Conservation (phyloP, 2,113 vertebrate species). For the Mastomys natalensis region DNA sequence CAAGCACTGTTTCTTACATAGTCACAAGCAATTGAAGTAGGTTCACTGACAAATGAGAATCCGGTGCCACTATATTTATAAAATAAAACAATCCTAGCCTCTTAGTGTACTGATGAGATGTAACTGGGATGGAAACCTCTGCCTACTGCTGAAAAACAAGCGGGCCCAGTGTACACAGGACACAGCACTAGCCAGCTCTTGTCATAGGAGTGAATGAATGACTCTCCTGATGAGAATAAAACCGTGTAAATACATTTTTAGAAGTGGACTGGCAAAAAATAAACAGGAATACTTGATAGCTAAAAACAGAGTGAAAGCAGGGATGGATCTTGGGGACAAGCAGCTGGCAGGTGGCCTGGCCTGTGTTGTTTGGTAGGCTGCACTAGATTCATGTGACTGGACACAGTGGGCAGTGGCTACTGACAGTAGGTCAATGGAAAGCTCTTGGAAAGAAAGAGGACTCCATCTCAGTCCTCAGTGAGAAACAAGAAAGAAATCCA, state of each 20-base stretch:
- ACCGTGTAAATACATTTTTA: neutral
- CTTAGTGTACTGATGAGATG: neutral
- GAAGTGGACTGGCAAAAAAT: neutral
- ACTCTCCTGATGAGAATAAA: neutral
- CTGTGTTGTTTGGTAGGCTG: neutral
- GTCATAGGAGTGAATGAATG: neutral
- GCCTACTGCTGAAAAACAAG: neutral
- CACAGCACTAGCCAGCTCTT: neutral
- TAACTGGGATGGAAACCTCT: neutral
- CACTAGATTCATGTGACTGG: neutral
- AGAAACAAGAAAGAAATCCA: neutral
- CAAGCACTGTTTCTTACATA: neutral
- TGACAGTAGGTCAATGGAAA: neutral
- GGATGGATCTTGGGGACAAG: neutral
- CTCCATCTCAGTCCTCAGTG: neutral
- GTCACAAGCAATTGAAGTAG: neutral
- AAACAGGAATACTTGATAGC: neutral
- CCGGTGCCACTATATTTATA: neutral
- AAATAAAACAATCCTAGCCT: neutral
- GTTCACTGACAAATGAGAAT: neutral
- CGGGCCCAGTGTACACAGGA: neutral
- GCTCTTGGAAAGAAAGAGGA: neutral
- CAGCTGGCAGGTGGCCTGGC: neutral
- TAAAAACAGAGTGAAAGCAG: neutral
- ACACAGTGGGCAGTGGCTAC: rapidly evolving